Base-by-base conservation (phyloP, 2,888 invertebrate genomes). In the Drosophila austrosaltans region DNA sequence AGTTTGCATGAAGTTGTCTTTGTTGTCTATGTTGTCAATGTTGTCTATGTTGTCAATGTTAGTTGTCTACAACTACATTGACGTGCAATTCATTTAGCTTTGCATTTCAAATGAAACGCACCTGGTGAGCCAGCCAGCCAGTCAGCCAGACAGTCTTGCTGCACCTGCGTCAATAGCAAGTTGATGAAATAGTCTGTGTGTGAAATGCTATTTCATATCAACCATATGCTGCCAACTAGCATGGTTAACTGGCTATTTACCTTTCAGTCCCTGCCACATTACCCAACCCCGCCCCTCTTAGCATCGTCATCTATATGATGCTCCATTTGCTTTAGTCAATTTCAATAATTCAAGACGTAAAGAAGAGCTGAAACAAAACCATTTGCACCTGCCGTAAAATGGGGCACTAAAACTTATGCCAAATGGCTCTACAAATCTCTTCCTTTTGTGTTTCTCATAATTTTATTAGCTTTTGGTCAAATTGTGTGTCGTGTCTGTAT, bases 81-180 rank as follows among this genome's bases (percentile, higher is more conserved):
- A 78, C 77, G 79, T 80, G 78, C 72, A 82, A 82, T 82, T 82
- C 82, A 84, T 82, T 82, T 82, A 74, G 84, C 71, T 69, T 71
- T 76, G 76, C 80, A 80, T 73, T 71, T 75, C 78, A 75, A 75
- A 76, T 82, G 75, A 66, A 78, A 73, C 75, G 69, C 62, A 77
- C 54, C 69, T 70, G 60, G 58, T 70, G 20, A 3, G 22, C 69
- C 56, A 59, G 53, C 36, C 53, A 48, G 22, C 69, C 56, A 59
- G 53, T 28, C 53, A 48, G 22, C 22, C 61, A 40, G 5, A 6
- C 12, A 36, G 10, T 44, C 30, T 1, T 10, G 53, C 36, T 10
- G 30, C 4, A 1, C 53, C 30, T 30, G 64, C 42, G 12, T 59
- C 36, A 42, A 44, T 20, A 22, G 53, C 22, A 25, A 48, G 48